Conservation (phyloP, 1,140 invertebrate species). For the Hypsibius dujardini region DNA sequence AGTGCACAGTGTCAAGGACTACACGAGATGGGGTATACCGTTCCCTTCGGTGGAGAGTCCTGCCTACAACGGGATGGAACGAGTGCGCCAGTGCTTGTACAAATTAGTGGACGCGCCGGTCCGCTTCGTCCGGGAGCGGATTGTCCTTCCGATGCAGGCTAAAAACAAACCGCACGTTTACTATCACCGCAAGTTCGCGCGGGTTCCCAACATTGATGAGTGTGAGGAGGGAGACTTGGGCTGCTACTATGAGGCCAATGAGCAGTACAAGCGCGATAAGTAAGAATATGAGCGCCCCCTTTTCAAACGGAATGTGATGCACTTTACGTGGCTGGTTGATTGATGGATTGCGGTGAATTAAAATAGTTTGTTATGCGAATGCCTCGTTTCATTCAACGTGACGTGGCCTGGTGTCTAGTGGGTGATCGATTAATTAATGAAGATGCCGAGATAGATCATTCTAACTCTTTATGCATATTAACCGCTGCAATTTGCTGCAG, state of each 20-base stretch:
- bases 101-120: conserved; percentile 30
- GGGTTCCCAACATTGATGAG: conserved; percentile 85
- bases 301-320: too few relatives aligned
- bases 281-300: too few relatives aligned
- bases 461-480: too few relatives aligned
- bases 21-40: neutral
- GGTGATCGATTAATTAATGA: too few relatives aligned
- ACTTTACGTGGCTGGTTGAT: too few relatives aligned
- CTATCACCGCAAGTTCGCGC: conserved; percentile 73
- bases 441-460: too few relatives aligned
- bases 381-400: too few relatives aligned
- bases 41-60: conserved; percentile 15
- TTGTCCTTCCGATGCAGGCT: conserved; percentile 69
- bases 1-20: neutral
- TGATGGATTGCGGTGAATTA: too few relatives aligned
- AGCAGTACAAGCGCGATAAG: conserved; percentile 76
- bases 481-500: too few relatives aligned
- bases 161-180: conserved; percentile 54
- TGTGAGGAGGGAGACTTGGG: conserved; percentile 70
- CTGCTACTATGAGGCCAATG: conserved; percentile 74
- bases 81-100: conserved; percentile 20
- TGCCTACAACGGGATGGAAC: neutral
- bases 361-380: too few relatives aligned
- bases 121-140: conserved; percentile 44
- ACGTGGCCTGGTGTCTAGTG: too few relatives aligned